These are phyloP conservation scores for Trematomus loennbergii DNA, from an alignment of 2,113 vertebrate genomes.

Conservation along the genomic window DNA sequence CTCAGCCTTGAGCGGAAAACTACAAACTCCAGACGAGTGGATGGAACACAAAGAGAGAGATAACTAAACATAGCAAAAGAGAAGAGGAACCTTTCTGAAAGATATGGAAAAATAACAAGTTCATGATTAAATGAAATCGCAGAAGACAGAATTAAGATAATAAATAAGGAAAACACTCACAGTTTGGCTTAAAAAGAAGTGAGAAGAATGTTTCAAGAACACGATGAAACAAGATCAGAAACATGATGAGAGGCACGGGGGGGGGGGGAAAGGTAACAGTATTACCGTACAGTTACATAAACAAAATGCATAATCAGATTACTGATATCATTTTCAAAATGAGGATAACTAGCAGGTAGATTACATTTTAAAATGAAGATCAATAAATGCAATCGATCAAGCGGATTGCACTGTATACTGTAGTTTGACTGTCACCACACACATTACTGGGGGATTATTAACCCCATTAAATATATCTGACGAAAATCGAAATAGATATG, in stretches of 20 bases:
- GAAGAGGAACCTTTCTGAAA: not conserved
- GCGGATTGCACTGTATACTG: too few relatives aligned
- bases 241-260: not conserved
- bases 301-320: too few relatives aligned
- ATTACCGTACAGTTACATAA: too few relatives aligned
- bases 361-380: too few relatives aligned
- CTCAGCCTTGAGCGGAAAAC: not conserved
- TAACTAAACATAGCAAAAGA: not conserved
- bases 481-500: too few relatives aligned
- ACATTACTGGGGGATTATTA: too few relatives aligned
- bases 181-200: not conserved
- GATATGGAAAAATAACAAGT: not conserved
- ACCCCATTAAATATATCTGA: too few relatives aligned
- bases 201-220: too few relatives aligned
- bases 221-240: not conserved
- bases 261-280: not conserved
- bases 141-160: slow-evolving; percentile 11
- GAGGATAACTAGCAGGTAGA: too few relatives aligned
- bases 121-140: not conserved
- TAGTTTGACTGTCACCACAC: too few relatives aligned
- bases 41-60: not conserved
- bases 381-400: too few relatives aligned
- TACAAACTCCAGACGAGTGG: not conserved
- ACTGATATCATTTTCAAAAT: too few relatives aligned
- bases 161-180: not conserved